These are phyloP conservation scores for Polyodon spathula DNA, from an alignment of 2,113 vertebrate genomes.

Conservation along the genomic window DNA sequence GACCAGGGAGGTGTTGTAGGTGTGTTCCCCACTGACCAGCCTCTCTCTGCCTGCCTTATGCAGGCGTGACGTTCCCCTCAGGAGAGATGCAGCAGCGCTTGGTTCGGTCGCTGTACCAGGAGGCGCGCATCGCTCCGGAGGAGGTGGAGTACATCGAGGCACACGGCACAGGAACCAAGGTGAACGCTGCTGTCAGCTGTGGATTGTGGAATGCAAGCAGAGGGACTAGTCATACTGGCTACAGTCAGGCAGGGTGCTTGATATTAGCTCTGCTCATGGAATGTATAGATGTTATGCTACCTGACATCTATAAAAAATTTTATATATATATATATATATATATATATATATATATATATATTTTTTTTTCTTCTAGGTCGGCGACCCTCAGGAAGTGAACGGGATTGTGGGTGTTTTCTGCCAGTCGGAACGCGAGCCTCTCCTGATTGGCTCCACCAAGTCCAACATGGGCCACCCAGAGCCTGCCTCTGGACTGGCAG, in stretches of 20 bases:
- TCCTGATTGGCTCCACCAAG: constrained; percentile 88
- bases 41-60: not conserved
- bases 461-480: constrained; percentile 97
- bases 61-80: constrained; percentile 91
- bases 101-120: constrained; percentile 63
- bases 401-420: constrained; percentile 68
- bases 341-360: not conserved
- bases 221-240: not conserved
- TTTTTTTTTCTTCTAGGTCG: constrained; percentile 57
- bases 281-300: no score
- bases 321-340: no score
- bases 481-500: constrained; percentile 82
- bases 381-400: constrained; percentile 87
- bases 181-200: constrained; percentile 26
- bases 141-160: constrained; percentile 88
- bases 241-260: not conserved
- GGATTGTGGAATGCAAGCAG: no score
- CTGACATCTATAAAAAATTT: no score
- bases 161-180: constrained; percentile 94
- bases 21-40: not conserved
- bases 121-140: constrained; percentile 49
- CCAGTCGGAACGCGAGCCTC: constrained; percentile 47
- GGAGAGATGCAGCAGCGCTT: constrained; percentile 74
- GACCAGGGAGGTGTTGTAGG: not conserved
- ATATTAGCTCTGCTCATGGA: no score